Percentiles rank a stretch among this genome's conserved stretches.
Conservation (phyloP, 2,888 invertebrate species). For the Latrodectus elegans region DNA sequence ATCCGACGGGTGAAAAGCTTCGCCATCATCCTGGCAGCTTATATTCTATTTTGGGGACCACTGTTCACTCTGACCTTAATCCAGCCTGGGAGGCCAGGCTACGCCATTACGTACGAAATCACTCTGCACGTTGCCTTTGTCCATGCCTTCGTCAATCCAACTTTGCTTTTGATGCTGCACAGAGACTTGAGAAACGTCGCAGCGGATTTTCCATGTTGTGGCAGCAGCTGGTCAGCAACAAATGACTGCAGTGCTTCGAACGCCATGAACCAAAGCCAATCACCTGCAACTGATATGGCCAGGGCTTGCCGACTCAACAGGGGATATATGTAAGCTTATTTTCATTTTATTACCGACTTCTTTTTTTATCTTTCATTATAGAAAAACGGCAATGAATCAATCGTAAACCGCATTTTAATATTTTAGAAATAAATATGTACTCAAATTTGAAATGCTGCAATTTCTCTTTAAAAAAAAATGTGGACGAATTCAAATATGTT, state of each 20-base stretch:
- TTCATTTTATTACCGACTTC: not conserved
- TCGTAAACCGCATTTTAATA: no score
- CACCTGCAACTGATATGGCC: slow-evolving; percentile 37
- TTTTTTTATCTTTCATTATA: not conserved
- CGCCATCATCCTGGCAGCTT: slow-evolving; percentile 87
- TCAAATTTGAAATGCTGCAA: no score
- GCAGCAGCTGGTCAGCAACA: slow-evolving; percentile 6
- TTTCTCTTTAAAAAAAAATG: no score
- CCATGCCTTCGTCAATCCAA: slow-evolving; percentile 89
- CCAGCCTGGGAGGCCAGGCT: slow-evolving; percentile 72
- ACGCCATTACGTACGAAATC: slow-evolving; percentile 81
- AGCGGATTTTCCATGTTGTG: slow-evolving; percentile 56
- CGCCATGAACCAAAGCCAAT: not conserved
- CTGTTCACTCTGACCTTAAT: slow-evolving; percentile 87
- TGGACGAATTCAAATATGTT: no score
- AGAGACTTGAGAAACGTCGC: slow-evolving; percentile 66
- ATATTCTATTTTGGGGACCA: slow-evolving; percentile 92
- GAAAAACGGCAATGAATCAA: no score
- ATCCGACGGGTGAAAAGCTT: slow-evolving; percentile 87
- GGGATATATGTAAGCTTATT: slow-evolving; percentile 65
- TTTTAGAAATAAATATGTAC: no score
- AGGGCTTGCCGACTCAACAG: slow-evolving; percentile 58
- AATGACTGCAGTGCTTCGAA: slow-evolving; percentile 38
- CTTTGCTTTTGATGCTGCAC: slow-evolving; percentile 81
- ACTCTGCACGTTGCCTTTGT: slow-evolving; percentile 90